Conservation (phyloP, 2,797 vertebrate species). For the Aplochiton taeniatus region DNA sequence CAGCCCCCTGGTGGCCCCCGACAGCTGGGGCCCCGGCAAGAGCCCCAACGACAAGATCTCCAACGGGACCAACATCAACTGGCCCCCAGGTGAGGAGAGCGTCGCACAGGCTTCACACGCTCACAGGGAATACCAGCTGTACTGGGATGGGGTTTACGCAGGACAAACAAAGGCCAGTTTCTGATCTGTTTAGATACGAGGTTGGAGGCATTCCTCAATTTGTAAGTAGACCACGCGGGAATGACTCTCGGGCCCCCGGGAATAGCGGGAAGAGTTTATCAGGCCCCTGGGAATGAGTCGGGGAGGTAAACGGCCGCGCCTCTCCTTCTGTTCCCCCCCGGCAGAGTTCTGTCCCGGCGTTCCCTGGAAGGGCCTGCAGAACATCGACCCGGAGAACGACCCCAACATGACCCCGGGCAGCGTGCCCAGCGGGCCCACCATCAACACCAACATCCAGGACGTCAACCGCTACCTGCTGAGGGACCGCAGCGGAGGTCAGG, state of each 20-base stretch:
- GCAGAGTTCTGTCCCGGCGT: conserved; percentile 97
- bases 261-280: too few species aligned
- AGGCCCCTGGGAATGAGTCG: neutral
- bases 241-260: too few species aligned
- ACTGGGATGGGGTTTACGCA: too few species aligned
- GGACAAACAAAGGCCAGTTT: too few species aligned
- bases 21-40: conserved; percentile 97
- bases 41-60: conserved; percentile 92
- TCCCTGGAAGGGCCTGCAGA: conserved; percentile 98
- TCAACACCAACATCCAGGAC: conserved; percentile 98
- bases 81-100: conserved; percentile 88
- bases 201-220: too few species aligned
- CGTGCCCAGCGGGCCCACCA: conserved; percentile 93
- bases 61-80: conserved; percentile 96
- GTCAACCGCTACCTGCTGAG: conserved; percentile 96
- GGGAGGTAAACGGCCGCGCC: neutral
- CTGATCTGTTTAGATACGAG: too few species aligned
- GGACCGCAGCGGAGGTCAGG: conserved; percentile 90
- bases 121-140: too few species aligned
- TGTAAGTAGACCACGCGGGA: too few species aligned
- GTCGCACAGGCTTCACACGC: too few species aligned
- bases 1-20: conserved; percentile 89
- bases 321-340: conserved; percentile 4
- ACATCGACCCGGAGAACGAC: conserved; percentile 97
- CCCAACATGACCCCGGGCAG: conserved; percentile 98